These are phyloP conservation scores for Henicopernis longicauda DNA, from an alignment of 2,113 vertebrate genomes.

Conservation along the genomic window DNA sequence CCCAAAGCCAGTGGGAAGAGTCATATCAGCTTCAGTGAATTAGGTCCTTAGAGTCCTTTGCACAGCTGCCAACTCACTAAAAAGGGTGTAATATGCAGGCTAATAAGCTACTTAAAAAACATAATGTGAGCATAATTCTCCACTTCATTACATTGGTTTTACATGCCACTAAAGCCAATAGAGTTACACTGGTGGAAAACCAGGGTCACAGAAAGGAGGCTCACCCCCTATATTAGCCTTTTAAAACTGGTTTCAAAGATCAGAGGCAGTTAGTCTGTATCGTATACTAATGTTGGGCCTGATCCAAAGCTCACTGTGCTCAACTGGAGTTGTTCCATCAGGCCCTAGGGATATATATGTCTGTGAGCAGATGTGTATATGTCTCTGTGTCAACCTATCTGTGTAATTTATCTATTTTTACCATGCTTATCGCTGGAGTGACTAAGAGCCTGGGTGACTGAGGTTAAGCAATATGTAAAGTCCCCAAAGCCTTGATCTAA, in stretches of 20 bases:
- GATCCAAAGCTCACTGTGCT: conserved; percentile 13
- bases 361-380: background rate
- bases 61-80: conserved; percentile 35
- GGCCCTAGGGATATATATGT: conserved; percentile 39
- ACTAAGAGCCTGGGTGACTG: conserved; percentile 32
- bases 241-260: conserved; percentile 15
- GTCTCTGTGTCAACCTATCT: conserved; percentile 23
- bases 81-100: conserved; percentile 12
- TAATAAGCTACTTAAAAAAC: conserved; percentile 48
- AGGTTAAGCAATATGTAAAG: conserved; percentile 50
- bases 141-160: conserved; percentile 1
- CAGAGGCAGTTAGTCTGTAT: background rate
- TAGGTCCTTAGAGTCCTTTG: background rate
- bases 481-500: conserved; percentile 54
- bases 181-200: background rate
- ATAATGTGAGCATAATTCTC: background rate
- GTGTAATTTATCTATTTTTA: conserved; percentile 20
- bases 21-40: background rate
- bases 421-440: background rate
- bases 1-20: conserved; percentile 14
- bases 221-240: background rate
- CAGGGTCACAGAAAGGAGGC: background rate
- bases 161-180: background rate
- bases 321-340: conserved; percentile 32
- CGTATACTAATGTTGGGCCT: background rate